Base-by-base conservation (phyloP, 2,888 invertebrate species). In the Odontothrips loti region DNA sequence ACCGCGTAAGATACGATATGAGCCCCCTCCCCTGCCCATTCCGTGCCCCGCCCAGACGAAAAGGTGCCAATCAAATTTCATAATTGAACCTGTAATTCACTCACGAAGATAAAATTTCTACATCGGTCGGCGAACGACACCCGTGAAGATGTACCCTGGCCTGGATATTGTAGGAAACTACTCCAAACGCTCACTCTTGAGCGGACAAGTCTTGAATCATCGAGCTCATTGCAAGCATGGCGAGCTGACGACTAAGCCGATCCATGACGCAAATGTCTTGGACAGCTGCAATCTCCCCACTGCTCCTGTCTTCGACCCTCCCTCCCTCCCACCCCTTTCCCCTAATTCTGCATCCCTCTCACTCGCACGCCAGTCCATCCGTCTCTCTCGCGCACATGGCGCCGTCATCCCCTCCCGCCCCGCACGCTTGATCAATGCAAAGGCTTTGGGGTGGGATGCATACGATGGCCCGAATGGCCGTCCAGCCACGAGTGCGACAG, bases 251-350 rank as follows among this genome's bases (percentile, higher is more conserved):
- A 6, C 34, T 51, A 68, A 68, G 58, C 58, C 58, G 17, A 17
- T 58, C 15, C 58, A 58, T 58, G 34, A 43, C 34, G 58, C 58
- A 15, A 58, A 58, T 58, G 17, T 58, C 58, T 58, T 17, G 17
- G 15, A 58, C 58, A 20, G 12, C 58, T 20, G 58, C 58, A 20
- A 58, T 20, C 58, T 58, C 58, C 58, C 58, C 58, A 43, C 34
- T 43, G 34, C 34, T 43, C 34, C 34, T 6, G 34, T 43, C 68
- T 68, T 23, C 27, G 3, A 20, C 63, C 23, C 63, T 20, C 63
- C n/a, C 63, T 63, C 63, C n/a, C 63, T 63, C 63, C n/a, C 63
- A 20, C 63, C n/a, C 63, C n/a, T n/a, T 63, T n/a, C n/a, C 63
- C n/a, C 63, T 63, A 12, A 17, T n/a, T 63, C n/a, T 63, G 20